phyloP scores from a whole-genome alignment of 1,140 invertebrate genomes.

The Camponotus pennsylvanicus region DNA sequence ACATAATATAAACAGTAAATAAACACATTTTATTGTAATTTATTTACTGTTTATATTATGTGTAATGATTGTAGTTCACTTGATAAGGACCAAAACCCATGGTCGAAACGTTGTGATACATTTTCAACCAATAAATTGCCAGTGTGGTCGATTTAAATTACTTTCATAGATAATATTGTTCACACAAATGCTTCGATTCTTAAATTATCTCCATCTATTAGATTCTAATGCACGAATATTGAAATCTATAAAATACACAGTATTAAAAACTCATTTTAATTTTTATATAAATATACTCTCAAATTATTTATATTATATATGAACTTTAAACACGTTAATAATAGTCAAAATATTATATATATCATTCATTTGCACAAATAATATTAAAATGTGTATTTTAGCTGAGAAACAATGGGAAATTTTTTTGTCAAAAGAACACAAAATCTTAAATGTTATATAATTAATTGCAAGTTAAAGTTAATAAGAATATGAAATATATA shows the following conservation, averaged over 20 bases:
- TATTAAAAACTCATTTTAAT: neutral
- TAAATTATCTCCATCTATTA: constrained; percentile 27
- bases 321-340: neutral
- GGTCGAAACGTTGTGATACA: no score
- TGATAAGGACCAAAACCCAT: no score
- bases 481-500: constrained; percentile 4
- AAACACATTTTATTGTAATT: no score
- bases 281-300: neutral
- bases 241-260: no score
- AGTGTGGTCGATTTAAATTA: no score
- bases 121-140: no score
- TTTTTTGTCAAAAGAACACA: neutral
- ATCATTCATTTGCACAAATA: neutral
- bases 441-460: neutral
- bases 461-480: neutral
- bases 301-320: constrained; percentile 11
- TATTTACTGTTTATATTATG: no score
- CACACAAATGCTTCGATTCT: neutral
- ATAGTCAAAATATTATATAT: neutral
- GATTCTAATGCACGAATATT: neutral
- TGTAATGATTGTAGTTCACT: no score
- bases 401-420: neutral
- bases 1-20: no score
- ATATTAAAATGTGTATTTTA: constrained; percentile 4
- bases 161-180: neutral